Evolutionary conservation across 2,888 invertebrate genomes (phyloP), one percentile per base, ranked within the genome.

Genomic region (Stenchaetothrips biformis): DNA sequence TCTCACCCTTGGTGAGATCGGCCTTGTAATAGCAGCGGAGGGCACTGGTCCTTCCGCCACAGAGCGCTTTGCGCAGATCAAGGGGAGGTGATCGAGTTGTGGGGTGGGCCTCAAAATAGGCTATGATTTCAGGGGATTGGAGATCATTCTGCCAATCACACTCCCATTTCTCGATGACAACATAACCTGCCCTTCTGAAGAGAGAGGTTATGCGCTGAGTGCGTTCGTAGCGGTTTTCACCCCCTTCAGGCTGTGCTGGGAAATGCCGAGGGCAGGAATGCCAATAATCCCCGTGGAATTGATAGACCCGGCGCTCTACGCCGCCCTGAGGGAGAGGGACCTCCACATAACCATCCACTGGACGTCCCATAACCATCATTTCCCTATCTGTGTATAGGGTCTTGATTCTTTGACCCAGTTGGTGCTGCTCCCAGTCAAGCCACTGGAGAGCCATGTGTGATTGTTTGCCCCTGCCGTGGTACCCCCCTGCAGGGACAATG

Each of bases 61-160:
- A 84, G 80, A 85, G 84, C 2, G 83, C 82, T 80, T 84, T 83
- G 11, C 84, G 77, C 7, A 84, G 83, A 59, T 84, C 82, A 21
- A 84, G 78, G 0, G 82, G 83, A 8, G 49, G 48, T 9, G 21
- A 16, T 47, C 49, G 48, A 0, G 78, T 48, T 21, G 78, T 53
- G 53, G 79, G 21, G 16, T 48, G 79, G 37, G 67, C 77, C 18
- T 25, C 25, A 4, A 77, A 21, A 11, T 48, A 53, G 9, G 62
- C 48, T 37, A 48, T 37, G 21, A 80, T 59, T 77, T 79, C 79
- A 13, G 48, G 48, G 0, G 25, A 18, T 78, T 37, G 1, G 37
- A 37, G 37, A 4, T 37, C 37, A 1, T 37, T 4, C 2, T 37
- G 1, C 37, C 37, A 37, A 4, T 37, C 37, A 37, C 37, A 37